A percentile compares a stretch with the other conserved stretches of the same genome.
Evolutionary conservation across 2,797 vertebrate species (phyloP).

Genomic region (Neosalanx taihuensis): DNA sequence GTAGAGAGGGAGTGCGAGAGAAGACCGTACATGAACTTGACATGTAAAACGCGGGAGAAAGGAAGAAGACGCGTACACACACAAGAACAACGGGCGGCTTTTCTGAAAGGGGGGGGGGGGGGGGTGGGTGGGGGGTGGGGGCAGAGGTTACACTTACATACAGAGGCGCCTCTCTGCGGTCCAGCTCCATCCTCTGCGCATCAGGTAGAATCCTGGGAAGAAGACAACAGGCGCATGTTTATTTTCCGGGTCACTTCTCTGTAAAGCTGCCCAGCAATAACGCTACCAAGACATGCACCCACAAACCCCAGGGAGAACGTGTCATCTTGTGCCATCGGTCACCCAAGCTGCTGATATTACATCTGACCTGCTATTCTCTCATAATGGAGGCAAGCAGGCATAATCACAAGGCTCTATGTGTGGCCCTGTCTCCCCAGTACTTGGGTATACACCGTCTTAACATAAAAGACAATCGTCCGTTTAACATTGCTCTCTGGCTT

Average conservation of each 20-base stretch:
- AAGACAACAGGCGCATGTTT: slow-evolving; percentile 17
- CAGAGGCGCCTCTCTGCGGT: slow-evolving; percentile 80
- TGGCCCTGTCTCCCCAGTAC: slow-evolving; percentile 22
- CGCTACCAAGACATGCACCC: no score
- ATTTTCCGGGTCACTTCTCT: background rate
- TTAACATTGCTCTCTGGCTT: background rate
- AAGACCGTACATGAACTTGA: background rate
- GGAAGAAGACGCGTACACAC: slow-evolving; percentile 1
- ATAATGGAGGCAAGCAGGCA: slow-evolving; percentile 42
- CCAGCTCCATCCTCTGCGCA: slow-evolving; percentile 83
- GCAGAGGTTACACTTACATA: slow-evolving; percentile 73
- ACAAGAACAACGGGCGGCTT: slow-evolving; percentile 10
- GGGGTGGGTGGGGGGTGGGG: no score
- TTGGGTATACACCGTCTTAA: slow-evolving; percentile 19
- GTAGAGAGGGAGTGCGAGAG: slow-evolving; percentile 12
- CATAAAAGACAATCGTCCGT: background rate
- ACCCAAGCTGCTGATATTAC: background rate
- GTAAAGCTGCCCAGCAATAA: no score
- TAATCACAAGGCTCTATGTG: slow-evolving; percentile 27
- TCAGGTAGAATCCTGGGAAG: slow-evolving; percentile 65
- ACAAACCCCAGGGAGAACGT: no score
- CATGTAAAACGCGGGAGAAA: background rate
- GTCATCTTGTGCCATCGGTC: no score
- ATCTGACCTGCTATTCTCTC: background rate
- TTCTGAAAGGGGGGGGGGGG: background rate